Evolutionary conservation across 2,888 invertebrate genomes (phyloP), one percentile per base, ranked within the genome.

Genomic region (Eudemis profundana): DNA sequence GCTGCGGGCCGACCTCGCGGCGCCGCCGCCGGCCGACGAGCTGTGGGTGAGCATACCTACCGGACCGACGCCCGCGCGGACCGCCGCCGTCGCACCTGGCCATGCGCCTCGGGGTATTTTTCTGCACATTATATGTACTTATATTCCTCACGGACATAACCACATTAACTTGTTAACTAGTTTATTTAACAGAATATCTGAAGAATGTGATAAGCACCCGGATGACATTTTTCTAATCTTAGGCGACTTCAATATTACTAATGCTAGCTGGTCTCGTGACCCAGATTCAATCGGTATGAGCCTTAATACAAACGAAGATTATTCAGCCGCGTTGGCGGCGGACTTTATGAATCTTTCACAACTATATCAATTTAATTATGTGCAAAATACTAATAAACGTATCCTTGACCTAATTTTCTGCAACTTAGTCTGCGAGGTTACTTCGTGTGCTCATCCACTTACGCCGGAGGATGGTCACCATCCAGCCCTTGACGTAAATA

Each of bases 1-100:
- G 14, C 19, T 36, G 17, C 33, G 51, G 19, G 17, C 19, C 17
- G 51, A 19, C 36, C 10, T 36, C 17, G 36, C 19, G 19, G 51
- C 51, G 12, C 53, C 53, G 40, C 40, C 40, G 38, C 53, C 53
- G 21, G 53, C 53, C 8, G 53, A 53, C 19, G 21, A 53, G 53
- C 40, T 40, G 14, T 40, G 38, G 51, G 51, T 53, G 21, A 53
- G 51, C 33, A 14, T 38, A 17, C 44, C 44, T 44, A 44, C 44
- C 0, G 17, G 44, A 12, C 44, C 19, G 21, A 19, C 44, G n/a
- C 19, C 10, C 15, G 4, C 17, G 7, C 19, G 17, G n/a, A n/a
- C n/a, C 15, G 7, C 27, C 29, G 50, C 17, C 33, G 3, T 3
- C 7, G 2, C 7, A 15, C 15, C 17, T 2, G 27, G 4, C 27